Evolutionary conservation across 1,140 invertebrate genomes (phyloP), one percentile per base, ranked within the genome.

Genomic region (Pseudomyrmex dendroicus): DNA sequence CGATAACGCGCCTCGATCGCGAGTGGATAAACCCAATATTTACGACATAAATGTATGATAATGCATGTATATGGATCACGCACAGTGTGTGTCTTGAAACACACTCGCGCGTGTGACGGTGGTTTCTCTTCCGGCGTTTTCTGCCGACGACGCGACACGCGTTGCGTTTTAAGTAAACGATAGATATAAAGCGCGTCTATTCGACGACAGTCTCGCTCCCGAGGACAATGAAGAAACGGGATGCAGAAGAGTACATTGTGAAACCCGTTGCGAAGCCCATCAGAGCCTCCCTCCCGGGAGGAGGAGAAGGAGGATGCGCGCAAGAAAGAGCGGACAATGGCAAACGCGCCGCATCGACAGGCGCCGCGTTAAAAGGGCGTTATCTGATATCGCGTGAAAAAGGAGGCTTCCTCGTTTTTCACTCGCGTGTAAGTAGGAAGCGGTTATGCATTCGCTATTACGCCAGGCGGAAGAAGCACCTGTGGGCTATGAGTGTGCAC

Each of bases 371-470:
- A 66, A 67, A 67, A 46, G 25, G 62, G 72, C 74, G 50, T 52
- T 72, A 85, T 86, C 54, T 76, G 85, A 84, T 87, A 87, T 63
- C 68, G 82, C 52, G 68, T 15, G 61, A 59, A 72, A 67, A 56
- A 12, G 66, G 54, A 74, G 74, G 70, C 74, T 74, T 87, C 86
- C 85, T 67, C 67, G 82, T 64, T 87, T 87, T 88, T 68, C 82
- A 87, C 78, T 73, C 12, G 70, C 56, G 72, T 73, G 68, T 44
- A 35, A 78, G 73, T 85, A 90, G 90, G 89, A 90, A 90, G 90
- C 86, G 85, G 89, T 91, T 91, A 91, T 90, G 89, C 84, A 52
- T 85, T 83, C 63, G 85, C 84, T 89, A 90, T 91, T 91, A 91
- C 89, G 89, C 89, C 84, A 88, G 86, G 85, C 90, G 91, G 35